Percentiles rank a stretch among this genome's conserved stretches.
Evolutionary conservation across 2,888 invertebrate genomes (phyloP).

Genomic region (Pycnomerus fuliginosus): DNA sequence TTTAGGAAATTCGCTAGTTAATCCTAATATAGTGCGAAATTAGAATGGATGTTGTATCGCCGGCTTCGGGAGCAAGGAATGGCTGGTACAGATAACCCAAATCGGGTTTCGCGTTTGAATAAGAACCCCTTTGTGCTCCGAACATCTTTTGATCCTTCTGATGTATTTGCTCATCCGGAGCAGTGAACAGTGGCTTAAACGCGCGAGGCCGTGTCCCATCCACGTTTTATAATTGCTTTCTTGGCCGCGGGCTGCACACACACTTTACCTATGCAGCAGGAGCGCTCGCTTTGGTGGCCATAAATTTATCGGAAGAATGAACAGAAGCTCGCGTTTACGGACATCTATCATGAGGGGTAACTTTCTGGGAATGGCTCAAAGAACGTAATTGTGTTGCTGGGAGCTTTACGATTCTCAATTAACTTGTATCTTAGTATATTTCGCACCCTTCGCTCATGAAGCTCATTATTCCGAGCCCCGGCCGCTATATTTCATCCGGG

Average conservation of each 20-base stretch:
- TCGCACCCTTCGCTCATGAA: slow-evolving; percentile 37
- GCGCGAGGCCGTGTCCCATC: slow-evolving; percentile 41
- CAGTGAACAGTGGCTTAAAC: slow-evolving; percentile 42
- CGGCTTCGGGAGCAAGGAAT: slow-evolving; percentile 27
- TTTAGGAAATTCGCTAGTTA: too few species aligned
- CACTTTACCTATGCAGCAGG: slow-evolving; percentile 17
- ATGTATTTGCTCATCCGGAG: slow-evolving; percentile 44
- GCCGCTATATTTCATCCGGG: slow-evolving; percentile 34
- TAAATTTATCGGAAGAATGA: slow-evolving; percentile 43
- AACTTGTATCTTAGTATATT: slow-evolving; percentile 42
- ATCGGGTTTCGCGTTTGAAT: slow-evolving; percentile 50
- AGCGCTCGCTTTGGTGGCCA: slow-evolving; percentile 32
- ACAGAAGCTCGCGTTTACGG: slow-evolving; percentile 36
- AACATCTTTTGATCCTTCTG: slow-evolving; percentile 50
- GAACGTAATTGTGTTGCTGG: slow-evolving; percentile 46
- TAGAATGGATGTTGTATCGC: too few species aligned
- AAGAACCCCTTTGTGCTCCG: slow-evolving; percentile 45
- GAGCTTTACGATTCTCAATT: slow-evolving; percentile 43
- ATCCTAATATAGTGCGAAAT: too few species aligned
- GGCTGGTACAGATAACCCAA: slow-evolving; percentile 47
- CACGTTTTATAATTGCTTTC: slow-evolving; percentile 50
- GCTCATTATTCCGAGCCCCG: slow-evolving; percentile 37
- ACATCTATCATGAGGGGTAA: slow-evolving; percentile 42
- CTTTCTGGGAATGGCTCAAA: slow-evolving; percentile 44
- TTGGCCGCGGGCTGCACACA: slow-evolving; percentile 43